Percentiles rank a stretch among this genome's conserved stretches.
phyloP scores from a whole-genome alignment of 64 coral and sea anemone genomes.

The Acropora yongei region DNA sequence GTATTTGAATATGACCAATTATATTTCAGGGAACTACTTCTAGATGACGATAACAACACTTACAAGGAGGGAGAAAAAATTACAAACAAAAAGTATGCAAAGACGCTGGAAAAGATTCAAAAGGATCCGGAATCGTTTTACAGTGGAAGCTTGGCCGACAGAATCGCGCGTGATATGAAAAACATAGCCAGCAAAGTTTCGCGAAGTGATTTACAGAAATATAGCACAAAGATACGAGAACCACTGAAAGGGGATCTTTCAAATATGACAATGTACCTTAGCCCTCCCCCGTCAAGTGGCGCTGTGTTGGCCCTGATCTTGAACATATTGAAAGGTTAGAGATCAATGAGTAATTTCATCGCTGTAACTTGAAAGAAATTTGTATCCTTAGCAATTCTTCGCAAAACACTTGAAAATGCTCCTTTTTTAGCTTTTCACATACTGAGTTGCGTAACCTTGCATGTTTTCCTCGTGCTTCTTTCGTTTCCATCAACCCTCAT shows the following conservation, averaged over 20 bases:
- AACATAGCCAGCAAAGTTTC: constrained; percentile 65
- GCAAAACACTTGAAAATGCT: too few relatives aligned
- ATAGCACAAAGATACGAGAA: constrained; percentile 61
- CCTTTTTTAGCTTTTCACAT: too few relatives aligned
- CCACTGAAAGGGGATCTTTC: constrained; percentile 49
- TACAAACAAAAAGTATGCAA: constrained; percentile 68
- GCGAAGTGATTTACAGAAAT: constrained; percentile 73
- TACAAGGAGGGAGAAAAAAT: constrained; percentile 38
- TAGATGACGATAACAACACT: constrained; percentile 61
- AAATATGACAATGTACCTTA: constrained; percentile 69
- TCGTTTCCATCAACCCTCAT: too few relatives aligned
- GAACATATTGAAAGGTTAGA: constrained; percentile 59
- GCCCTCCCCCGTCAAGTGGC: constrained; percentile 48
- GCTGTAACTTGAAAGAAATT: too few relatives aligned
- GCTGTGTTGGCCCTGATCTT: constrained; percentile 32
- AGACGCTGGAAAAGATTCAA: constrained; percentile 51
- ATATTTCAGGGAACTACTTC: constrained; percentile 34
- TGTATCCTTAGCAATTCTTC: too few relatives aligned
- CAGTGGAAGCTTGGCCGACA: constrained; percentile 55
- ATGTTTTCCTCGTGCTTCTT: too few relatives aligned
- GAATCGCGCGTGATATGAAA: constrained; percentile 12
- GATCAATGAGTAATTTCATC: too few relatives aligned
- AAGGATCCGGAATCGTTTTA: constrained; percentile 60
- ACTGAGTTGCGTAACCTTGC: too few relatives aligned
- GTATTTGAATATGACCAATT: too few relatives aligned